Percentiles rank a stretch among this genome's conserved stretches.
These are phyloP conservation scores for Caerostris darwini DNA, from an alignment of 1,140 invertebrate genomes.

Conservation along the genomic window DNA sequence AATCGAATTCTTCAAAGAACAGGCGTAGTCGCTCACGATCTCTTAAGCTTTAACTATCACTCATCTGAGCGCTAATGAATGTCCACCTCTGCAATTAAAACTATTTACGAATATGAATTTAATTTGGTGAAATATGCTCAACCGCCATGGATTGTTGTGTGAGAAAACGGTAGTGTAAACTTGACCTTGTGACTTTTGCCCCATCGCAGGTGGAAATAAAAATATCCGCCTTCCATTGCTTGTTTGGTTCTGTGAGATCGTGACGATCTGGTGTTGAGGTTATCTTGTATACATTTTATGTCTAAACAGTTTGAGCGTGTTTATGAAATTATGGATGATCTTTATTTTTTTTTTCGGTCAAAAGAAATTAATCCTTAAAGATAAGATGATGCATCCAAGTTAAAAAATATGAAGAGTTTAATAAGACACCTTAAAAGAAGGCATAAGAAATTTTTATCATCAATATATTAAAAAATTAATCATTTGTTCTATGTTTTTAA, in stretches of 20 bases:
- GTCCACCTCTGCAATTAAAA: conserved; percentile 15
- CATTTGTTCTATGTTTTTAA: background rate
- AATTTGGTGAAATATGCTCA: background rate
- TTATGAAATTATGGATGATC: background rate
- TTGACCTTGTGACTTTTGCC: background rate
- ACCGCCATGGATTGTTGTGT: conserved; percentile 13
- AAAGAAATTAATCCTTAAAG: background rate
- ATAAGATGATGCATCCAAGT: background rate
- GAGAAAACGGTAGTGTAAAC: conserved; percentile 6
- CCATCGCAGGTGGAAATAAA: background rate
- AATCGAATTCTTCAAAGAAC: background rate
- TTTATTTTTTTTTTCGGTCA: background rate
- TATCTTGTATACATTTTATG: background rate
- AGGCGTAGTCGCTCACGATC: background rate
- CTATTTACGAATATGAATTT: background rate
- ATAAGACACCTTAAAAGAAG: background rate
- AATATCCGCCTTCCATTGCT: background rate
- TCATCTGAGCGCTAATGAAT: background rate
- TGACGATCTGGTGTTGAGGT: background rate
- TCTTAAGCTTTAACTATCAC: background rate
- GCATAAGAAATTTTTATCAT: background rate
- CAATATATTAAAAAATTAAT: background rate
- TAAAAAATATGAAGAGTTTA: background rate
- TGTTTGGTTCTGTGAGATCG: background rate
- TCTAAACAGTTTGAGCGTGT: conserved; percentile 1